phyloP scores from a whole-genome alignment of 2,888 invertebrate species.

The Sesia bembeciformis region DNA sequence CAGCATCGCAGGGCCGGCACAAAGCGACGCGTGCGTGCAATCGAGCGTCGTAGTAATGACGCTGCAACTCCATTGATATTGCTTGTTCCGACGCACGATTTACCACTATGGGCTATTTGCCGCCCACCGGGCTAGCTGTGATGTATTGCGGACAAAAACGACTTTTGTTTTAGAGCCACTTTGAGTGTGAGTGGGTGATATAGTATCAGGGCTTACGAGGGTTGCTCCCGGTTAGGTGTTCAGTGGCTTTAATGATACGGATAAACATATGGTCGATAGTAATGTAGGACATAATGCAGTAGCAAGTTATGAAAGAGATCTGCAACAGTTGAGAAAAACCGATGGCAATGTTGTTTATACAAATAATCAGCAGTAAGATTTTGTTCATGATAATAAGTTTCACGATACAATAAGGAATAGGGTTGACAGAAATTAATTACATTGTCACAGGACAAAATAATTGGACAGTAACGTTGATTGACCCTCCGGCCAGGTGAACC shows the following conservation, averaged over 20 bases:
- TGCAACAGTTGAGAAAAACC: too few relatives aligned
- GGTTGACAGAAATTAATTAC: too few relatives aligned
- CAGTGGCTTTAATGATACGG: neutral
- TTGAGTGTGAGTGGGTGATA: constrained; percentile 12
- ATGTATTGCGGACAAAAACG: constrained; percentile 15
- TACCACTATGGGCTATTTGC: constrained; percentile 50
- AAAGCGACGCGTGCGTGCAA: constrained; percentile 42
- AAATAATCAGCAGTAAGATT: too few relatives aligned
- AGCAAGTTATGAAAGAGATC: too few relatives aligned
- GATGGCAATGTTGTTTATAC: too few relatives aligned
- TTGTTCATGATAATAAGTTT: too few relatives aligned
- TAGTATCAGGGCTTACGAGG: constrained; percentile 2
- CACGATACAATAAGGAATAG: too few relatives aligned
- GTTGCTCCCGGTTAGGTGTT: constrained; percentile 3
- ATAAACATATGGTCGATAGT: too few relatives aligned
- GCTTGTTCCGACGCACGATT: constrained; percentile 61
- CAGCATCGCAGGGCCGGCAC: neutral
- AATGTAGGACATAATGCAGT: too few relatives aligned
- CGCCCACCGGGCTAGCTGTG: constrained; percentile 3
- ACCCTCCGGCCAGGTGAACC: too few relatives aligned
- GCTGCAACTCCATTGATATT: constrained; percentile 57
- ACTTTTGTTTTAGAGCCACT: constrained; percentile 20
- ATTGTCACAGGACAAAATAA: too few relatives aligned
- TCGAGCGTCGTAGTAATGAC: constrained; percentile 47
- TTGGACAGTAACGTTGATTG: too few relatives aligned